phyloP scores from a whole-genome alignment of 1,140 invertebrate genomes.

The Maconellicoccus hirsutus region DNA sequence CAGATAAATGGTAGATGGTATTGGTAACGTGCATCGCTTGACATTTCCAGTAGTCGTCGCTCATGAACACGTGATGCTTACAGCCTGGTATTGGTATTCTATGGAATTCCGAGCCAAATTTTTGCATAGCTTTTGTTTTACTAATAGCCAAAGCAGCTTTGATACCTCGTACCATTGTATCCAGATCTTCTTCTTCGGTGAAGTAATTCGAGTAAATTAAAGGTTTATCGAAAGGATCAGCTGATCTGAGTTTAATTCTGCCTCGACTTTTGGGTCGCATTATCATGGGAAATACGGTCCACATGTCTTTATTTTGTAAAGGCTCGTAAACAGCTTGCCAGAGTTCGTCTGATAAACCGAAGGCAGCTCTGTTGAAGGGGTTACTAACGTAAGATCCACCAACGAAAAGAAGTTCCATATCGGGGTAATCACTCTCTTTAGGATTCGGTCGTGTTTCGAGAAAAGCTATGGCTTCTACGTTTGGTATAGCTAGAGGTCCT shows the following conservation, averaged over 20 bases:
- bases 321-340: not conserved
- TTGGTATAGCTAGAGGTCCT: conserved; percentile 1
- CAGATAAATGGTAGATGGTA: conserved; percentile 41
- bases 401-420: conserved; percentile 35
- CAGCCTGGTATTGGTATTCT: conserved; percentile 37
- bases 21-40: conserved; percentile 38
- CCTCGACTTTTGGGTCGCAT: conserved; percentile 41
- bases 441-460: not conserved
- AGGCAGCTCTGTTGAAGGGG: conserved; percentile 3
- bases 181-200: conserved; percentile 32
- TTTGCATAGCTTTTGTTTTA: conserved; percentile 48
- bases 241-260: conserved; percentile 40
- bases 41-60: conserved; percentile 56
- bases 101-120: conserved; percentile 44
- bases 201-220: conserved; percentile 61
- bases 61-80: conserved; percentile 39
- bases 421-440: conserved; percentile 24
- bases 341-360: not conserved
- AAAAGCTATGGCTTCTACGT: conserved; percentile 1
- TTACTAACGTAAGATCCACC: conserved; percentile 21
- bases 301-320: not conserved
- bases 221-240: conserved; percentile 48
- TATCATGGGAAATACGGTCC: conserved; percentile 28
- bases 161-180: conserved; percentile 47
- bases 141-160: conserved; percentile 51